phyloP scores from a whole-genome alignment of 1,140 invertebrate genomes.

The Drosophila sucinea region DNA sequence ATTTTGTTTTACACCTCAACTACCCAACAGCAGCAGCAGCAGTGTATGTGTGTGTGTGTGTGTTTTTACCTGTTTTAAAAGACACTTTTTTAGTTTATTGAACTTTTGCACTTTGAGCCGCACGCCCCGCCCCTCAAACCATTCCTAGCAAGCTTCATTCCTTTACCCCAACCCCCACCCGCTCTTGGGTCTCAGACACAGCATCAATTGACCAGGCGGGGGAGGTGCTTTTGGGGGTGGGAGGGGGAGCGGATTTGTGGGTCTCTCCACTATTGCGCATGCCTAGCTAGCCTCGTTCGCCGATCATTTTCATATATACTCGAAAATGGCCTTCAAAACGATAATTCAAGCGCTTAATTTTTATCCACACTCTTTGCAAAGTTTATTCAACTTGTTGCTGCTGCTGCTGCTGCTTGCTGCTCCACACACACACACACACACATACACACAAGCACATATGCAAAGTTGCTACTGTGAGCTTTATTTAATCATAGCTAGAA shows the following conservation, averaged over 20 bases:
- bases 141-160: neutral
- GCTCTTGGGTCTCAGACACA: neutral
- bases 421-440: neutral
- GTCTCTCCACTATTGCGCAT: conserved; percentile 66
- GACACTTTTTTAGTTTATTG: conserved; percentile 78
- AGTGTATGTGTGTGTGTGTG: conserved; percentile 18
- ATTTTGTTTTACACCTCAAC: conserved; percentile 61
- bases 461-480: too few relatives aligned
- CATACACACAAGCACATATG: neutral
- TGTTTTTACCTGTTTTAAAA: conserved; percentile 76
- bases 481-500: too few relatives aligned
- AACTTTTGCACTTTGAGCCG: conserved; percentile 74
- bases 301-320: conserved; percentile 61
- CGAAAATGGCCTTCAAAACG: conserved; percentile 79
- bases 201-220: neutral
- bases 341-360: conserved; percentile 80
- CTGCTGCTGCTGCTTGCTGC: conserved; percentile 28
- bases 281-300: conserved; percentile 75
- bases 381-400: conserved; percentile 75
- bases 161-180: neutral
- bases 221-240: conserved; percentile 3
- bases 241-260: neutral
- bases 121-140: conserved; percentile 17
- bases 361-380: conserved; percentile 75
- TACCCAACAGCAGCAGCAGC: conserved; percentile 37